Evolutionary conservation across 1,140 invertebrate genomes (phyloP).

Genomic region (Ostrea denselamellosa): DNA sequence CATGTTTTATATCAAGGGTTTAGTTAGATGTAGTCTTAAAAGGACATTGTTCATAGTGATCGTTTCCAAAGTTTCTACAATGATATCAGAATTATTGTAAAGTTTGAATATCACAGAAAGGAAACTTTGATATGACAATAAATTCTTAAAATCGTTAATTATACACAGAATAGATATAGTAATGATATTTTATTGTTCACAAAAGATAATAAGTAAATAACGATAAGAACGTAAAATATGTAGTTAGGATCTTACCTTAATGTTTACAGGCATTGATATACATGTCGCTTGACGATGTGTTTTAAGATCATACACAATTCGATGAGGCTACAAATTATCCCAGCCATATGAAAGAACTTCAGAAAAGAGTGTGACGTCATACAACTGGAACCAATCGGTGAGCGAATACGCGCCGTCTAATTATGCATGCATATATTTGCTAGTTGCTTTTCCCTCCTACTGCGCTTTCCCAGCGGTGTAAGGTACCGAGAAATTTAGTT

Average conservation of each 20-base stretch:
- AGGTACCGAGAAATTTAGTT: slow-evolving; percentile 10
- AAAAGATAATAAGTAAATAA: background rate
- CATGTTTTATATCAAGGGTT: no score
- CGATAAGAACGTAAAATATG: no score
- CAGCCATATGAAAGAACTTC: background rate
- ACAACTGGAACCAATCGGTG: background rate
- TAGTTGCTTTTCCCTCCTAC: background rate
- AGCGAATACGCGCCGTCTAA: background rate
- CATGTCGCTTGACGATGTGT: background rate
- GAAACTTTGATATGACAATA: no score
- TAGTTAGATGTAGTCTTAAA: no score
- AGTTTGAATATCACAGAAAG: no score
- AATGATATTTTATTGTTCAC: background rate
- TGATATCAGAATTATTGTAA: no score
- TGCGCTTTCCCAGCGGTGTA: slow-evolving; percentile 12
- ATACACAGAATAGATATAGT: no score
- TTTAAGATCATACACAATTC: background rate
- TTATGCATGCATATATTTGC: slow-evolving; percentile 1
- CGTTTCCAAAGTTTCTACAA: no score
- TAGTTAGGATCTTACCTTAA: background rate
- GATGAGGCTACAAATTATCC: slow-evolving; percentile 20
- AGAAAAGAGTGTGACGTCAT: background rate
- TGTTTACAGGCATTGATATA: background rate
- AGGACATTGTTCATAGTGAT: no score
- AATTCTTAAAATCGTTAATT: no score